Base-by-base conservation (phyloP, 2,888 invertebrate species). In the Muscina levida region DNA sequence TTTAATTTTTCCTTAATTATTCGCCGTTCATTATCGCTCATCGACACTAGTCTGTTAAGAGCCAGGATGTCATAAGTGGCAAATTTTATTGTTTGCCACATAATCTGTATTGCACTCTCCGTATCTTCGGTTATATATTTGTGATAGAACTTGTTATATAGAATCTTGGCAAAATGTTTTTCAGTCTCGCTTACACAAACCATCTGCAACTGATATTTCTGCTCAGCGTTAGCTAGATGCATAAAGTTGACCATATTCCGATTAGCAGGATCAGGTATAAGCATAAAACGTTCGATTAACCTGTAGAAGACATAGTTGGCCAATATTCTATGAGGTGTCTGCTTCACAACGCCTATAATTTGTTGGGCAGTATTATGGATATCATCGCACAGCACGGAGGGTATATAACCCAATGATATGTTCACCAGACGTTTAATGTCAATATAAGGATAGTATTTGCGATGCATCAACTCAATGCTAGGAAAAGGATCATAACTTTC, bases 291-390 rank as follows among this genome's bases (percentile, higher is more conserved):
- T 1, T 79, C 46, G 5, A 90, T 65, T 0, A 90, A 71, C 0
- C 79, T 81, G 57, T 84, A 90, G 78, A 87, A 88, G 10, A 90
- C 85, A 46, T 90, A 89, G 82, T 89, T 88, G 46, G 89, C 90
- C 8, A 89, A 24, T 6, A 79, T 82, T 0, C 81, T 79, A 2
- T 83, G 84, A 0, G 87, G 82, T 0, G 87, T 86, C 1, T 6
- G 56, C 2, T 56, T 31, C 0, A 87, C 37, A 1, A 87, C 82
- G 2, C 82, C 65, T 2, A 87, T 37, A 0, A 85, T 73, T 8
- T 84, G 82, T 0, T 19, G 2, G 13, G 85, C 86, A 77, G 87
- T 89, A 0, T 67, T 62, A 0, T 83, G 72, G 22, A 83, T 83
- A 24, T 66, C 84, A 62, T 88, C 84, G 51, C 88, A 88, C 0